Base-by-base conservation (phyloP, 2,797 vertebrate species). In the Coilia nasus region DNA sequence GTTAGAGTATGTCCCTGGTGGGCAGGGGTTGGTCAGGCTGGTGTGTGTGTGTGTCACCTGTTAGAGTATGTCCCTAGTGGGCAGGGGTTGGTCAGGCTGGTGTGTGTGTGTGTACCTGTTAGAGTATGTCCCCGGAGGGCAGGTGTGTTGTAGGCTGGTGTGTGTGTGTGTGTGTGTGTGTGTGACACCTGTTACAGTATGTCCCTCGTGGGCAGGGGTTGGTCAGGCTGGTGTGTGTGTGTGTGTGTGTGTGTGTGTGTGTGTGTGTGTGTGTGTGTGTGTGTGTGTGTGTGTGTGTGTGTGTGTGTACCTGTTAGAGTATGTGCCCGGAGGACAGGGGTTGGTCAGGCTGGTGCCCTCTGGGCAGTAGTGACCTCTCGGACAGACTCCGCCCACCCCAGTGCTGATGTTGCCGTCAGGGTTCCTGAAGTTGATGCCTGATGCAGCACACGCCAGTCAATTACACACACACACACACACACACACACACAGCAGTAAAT, bases 321-420 rank as follows among this genome's bases (percentile, higher is more conserved):
- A 98, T 62, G 97, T 97, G 17, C 98, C 98, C 81, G 87, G 35
- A 0, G 97, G 97, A 83, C 98, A 99, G 0, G 91, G 94, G 28
- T 96, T 83, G 3, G 97, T 97, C 11, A 94, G 84, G 3, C 92
- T 93, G 6, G 96, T 96, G 9, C 97, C 97, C 86, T 94, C 88
- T 17, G 97, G 97, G 88, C 98, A 99, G 91, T 96, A 98, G 78
- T 93, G 94, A 35, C 98, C 98, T 21, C 88, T 81, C 0, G 97
- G 97, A 91, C 98, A 99, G 0, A 95, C 95, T 17, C 96, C 96
- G 82, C 97, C 97, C 50, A 94, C 88, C 86, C 96, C 97, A 0
- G 85, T 94, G 92, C 95, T 96, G 59, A 95, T 93, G 88, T 92
- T 94, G 46, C 95, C 94, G 2, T 95, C 92, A 4, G 95, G 96